A percentile compares a stretch with the other conserved stretches of the same genome.
These are phyloP conservation scores for Aphodius granarius DNA, from an alignment of 2,888 invertebrate genomes.

Conservation along the genomic window DNA sequence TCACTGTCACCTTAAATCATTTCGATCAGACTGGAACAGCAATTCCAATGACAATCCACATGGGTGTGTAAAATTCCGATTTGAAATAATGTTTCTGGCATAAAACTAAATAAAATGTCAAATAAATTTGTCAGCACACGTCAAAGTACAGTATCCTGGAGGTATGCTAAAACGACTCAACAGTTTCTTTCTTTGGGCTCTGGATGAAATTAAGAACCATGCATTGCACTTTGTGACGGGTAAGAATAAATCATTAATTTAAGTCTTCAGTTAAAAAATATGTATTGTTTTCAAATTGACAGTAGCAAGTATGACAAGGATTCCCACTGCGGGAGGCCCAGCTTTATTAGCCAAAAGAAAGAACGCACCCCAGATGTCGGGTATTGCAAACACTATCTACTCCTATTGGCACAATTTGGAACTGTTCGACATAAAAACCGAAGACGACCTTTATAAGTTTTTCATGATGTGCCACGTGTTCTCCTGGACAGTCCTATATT, in stretches of 20 bases:
- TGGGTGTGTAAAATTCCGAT: too few relatives aligned
- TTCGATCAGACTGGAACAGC: too few relatives aligned
- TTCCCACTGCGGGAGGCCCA: not conserved
- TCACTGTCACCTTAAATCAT: too few relatives aligned
- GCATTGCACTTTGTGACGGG: not conserved
- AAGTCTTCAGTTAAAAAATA: too few relatives aligned
- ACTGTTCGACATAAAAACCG: constrained; percentile 31
- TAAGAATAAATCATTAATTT: too few relatives aligned
- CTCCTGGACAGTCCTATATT: constrained; percentile 34
- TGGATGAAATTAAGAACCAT: not conserved
- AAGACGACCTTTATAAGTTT: constrained; percentile 35
- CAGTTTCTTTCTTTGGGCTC: not conserved
- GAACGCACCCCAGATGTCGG: not conserved
- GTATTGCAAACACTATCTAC: constrained; percentile 7
- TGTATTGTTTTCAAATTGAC: not conserved
- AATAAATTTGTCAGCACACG: not conserved
- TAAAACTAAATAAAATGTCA: not conserved
- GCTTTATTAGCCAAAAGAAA: not conserved
- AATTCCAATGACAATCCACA: too few relatives aligned
- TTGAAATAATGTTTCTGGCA: too few relatives aligned
- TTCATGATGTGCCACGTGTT: constrained; percentile 36
- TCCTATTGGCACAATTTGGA: constrained; percentile 18
- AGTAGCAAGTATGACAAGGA: not conserved
- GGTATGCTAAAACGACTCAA: not conserved
- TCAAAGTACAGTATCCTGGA: not conserved